Base-by-base conservation (phyloP, 2,888 invertebrate genomes). In the Idaea dimidiata region DNA sequence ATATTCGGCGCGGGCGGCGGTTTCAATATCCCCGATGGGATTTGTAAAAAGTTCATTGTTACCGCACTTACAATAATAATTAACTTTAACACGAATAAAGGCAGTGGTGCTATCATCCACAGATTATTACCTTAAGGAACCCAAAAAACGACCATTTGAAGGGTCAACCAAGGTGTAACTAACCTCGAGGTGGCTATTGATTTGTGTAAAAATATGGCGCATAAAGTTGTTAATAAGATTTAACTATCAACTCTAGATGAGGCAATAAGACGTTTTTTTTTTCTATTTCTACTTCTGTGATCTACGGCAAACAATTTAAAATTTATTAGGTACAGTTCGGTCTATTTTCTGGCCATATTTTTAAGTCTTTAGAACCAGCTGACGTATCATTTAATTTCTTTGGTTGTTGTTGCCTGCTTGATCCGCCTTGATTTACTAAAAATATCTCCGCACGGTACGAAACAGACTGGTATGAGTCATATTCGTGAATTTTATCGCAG, bases 81-180 rank as follows among this genome's bases (percentile, higher is more conserved):
- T n/a, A n/a, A n/a, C n/a, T n/a, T n/a, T n/a, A n/a, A n/a, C n/a
- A n/a, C n/a, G n/a, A n/a, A n/a, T n/a, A n/a, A n/a, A n/a, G n/a
- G n/a, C n/a, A n/a, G n/a, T n/a, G n/a, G n/a, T n/a, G n/a, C n/a
- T n/a, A n/a, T n/a, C n/a, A 5, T 24, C 24, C 24, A 24, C 24
- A 24, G 24, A 5, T 24, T 3, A 24, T n/a, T n/a, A 24, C 24
- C 24, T 24, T 24, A 43, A 14, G 43, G 43, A 43, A 43, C 43
- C 43, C 43, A 10, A 43, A 43, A 43, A 43, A 43, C 10, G 7
- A 60, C 71, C 67, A 60, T 56, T 71, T 66, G 65, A 64, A 65
- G 70, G 71, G 65, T 64, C 64, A 56, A 56, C 59, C 71, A 72
- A 69, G 68, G 71, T 57, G 57, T 57, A 59, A 59, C 32, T 58